phyloP scores from a whole-genome alignment of 1,140 invertebrate species.

The Aplysia californica region DNA sequence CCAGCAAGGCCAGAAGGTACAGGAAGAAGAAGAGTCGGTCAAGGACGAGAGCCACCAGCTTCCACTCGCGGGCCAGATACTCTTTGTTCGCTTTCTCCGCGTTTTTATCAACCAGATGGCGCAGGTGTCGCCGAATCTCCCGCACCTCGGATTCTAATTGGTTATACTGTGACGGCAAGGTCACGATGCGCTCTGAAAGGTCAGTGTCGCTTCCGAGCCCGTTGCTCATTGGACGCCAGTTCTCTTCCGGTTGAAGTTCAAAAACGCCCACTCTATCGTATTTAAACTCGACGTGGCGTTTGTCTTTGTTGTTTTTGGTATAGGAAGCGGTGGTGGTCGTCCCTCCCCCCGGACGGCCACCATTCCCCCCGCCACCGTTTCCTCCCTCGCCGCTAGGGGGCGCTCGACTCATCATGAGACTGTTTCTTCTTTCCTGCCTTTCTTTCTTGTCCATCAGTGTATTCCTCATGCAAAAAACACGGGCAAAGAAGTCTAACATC shows the following conservation, averaged over 20 bases:
- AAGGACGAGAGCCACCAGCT: conserved; percentile 62
- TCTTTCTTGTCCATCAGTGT: conserved; percentile 44
- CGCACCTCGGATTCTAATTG: conserved; percentile 57
- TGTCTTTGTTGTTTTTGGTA: conserved; percentile 35
- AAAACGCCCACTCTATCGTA: conserved; percentile 45
- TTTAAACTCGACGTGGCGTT: conserved; percentile 37
- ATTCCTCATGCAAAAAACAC: conserved; percentile 61
- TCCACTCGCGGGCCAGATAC: conserved; percentile 62
- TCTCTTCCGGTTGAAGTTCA: conserved; percentile 49
- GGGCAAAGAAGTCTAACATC: conserved; percentile 60
- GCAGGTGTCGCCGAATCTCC: conserved; percentile 55
- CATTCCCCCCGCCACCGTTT: neutral
- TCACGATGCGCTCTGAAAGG: conserved; percentile 13
- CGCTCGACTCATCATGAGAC: no score
- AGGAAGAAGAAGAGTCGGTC: conserved; percentile 66
- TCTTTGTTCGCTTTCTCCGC: conserved; percentile 51
- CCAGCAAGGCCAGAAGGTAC: conserved; percentile 60
- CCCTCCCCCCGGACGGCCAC: neutral
- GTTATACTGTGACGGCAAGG: conserved; percentile 21
- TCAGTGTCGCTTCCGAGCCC: conserved; percentile 16
- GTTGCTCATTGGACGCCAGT: conserved; percentile 29
- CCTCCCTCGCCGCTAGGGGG: neutral
- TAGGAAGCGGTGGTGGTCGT: conserved; percentile 7
- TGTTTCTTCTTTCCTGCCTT: neutral
- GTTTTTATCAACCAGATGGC: conserved; percentile 45